Base-by-base conservation (phyloP, 2,113 vertebrate species). In the Tetrax tetrax region DNA sequence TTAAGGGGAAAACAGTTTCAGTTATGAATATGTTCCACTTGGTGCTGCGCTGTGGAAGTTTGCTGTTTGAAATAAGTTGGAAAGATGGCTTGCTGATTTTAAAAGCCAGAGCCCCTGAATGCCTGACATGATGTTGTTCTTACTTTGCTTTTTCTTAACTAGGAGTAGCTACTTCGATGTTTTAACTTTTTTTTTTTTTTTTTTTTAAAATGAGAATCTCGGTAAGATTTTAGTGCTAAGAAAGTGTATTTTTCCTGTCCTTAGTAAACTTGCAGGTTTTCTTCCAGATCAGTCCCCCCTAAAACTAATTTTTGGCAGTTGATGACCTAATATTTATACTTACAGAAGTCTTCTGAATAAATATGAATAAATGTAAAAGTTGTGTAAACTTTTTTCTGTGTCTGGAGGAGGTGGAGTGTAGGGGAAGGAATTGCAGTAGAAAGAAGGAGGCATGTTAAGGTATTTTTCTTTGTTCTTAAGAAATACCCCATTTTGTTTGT, bases 11-110 rank as follows among this genome's bases (percentile, higher is more conserved):
- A 15, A 7, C 23, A 0, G 7, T 31, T 41, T 23, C 9, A 18
- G 0, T 43, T 70, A 3, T 31, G 6, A 14, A 0, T 45, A 1
- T 4, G 7, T 22, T 5, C 35, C 3, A 1, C 14, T 57, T 28
- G 25, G 33, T 38, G 28, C n/a, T 11, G 28, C 59, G 24, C 63
- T 63, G 35, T 71, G 50, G 9, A 37, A 65, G 8, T 57, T 35
- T 48, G 31, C 28, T 60, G 9, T 31, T 54, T 29, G 54, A 72
- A 60, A 22, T 63, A 75, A 79, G 16, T 47, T 48, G 56, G 24
- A 66, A 23, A 31, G 22, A 31, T 37, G 28, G 12, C 33, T 76
- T 0, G 0, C 17, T 60, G 37, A 7, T 76, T 72, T 76, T 70
- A 45, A 85, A 91, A 85, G 48, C 18, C 15, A 60, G 41, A 77